Evolutionary conservation across 2,888 invertebrate species (phyloP).

Genomic region (Isotomurus palustris): DNA sequence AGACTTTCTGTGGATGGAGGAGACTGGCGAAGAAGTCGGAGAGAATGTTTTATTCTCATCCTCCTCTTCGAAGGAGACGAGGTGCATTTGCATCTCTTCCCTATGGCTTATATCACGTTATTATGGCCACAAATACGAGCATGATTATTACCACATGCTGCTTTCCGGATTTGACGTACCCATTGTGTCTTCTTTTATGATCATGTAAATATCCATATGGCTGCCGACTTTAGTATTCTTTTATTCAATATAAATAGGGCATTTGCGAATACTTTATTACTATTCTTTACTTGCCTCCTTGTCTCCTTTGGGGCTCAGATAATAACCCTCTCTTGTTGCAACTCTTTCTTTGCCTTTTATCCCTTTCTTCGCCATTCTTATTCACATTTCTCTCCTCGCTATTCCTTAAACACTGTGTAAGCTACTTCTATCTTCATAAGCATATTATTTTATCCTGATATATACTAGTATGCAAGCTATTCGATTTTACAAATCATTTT

Average conservation of each 20-base stretch:
- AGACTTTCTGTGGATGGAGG: too few species aligned
- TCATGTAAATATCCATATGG: slow-evolving; percentile 17
- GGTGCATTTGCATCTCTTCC: not conserved
- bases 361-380: too few species aligned
- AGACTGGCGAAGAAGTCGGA: not conserved
- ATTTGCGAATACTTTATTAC: slow-evolving; percentile 6
- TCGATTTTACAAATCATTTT: too few species aligned
- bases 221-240: slow-evolving; percentile 10
- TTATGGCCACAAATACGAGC: slow-evolving; percentile 11
- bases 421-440: too few species aligned
- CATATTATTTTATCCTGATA: too few species aligned
- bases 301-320: not conserved
- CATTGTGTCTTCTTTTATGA: slow-evolving; percentile 14
- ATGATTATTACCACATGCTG: slow-evolving; percentile 17
- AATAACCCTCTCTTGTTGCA: too few species aligned
- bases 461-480: too few species aligned
- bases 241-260: slow-evolving; percentile 9
- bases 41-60: slow-evolving; percentile 1
- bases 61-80: too few species aligned
- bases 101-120: slow-evolving; percentile 8
- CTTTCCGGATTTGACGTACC: slow-evolving; percentile 15
- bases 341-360: too few species aligned
- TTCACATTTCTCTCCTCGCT: too few species aligned
- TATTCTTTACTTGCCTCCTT: not conserved
- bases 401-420: too few species aligned